Base-by-base conservation (phyloP, 2,797 vertebrate genomes). In the Streptopelia turtur region DNA sequence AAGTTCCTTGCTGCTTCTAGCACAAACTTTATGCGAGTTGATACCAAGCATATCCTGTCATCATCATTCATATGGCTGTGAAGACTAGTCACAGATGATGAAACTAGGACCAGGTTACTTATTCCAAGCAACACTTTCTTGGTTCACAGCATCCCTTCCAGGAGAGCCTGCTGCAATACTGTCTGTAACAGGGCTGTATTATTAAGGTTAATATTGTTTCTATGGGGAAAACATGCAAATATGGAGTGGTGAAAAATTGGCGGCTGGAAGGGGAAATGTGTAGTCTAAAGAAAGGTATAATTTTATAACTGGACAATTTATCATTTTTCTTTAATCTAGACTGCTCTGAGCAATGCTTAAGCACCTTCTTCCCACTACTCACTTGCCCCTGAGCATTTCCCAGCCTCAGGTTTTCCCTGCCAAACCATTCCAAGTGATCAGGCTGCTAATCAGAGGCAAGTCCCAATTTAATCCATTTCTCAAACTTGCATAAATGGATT, bases 101-200 rank as follows among this genome's bases (percentile, higher is more conserved):
- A 85, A 95, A 90, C 39, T 22, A 52, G 81, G 74, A 65, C 12
- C 55, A 65, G 49, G 64, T 35, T 77, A 49, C 41, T 89, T n/a
- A 28, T 24, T 28, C 49, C 56, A 28, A 64, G 71, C 68, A 91
- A 64, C 13, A 21, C 2, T 57, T 77, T 15, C 63, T 39, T 65
- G 76, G 76, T 53, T 68, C 41, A 2, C 10, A 5, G 35, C 28
- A 25, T 33, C 7, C 33, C 27, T 94, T 56, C 76, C 87, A 47
- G 30, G 59, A 75, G 47, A 79, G 28, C 18, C 70, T 50, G 61
- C 45, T 75, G 83, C 95, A 94, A 35, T 6, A 35, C 50, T 70
- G 10, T 13, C 49, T 56, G 39, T 68, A 60, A 56, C 21, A 57
- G 43, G 49, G 56, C 28, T 85, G 6, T 11, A 5, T 25, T 59